These are phyloP conservation scores for Dromas ardeola DNA, from an alignment of 2,113 vertebrate genomes.

Conservation along the genomic window DNA sequence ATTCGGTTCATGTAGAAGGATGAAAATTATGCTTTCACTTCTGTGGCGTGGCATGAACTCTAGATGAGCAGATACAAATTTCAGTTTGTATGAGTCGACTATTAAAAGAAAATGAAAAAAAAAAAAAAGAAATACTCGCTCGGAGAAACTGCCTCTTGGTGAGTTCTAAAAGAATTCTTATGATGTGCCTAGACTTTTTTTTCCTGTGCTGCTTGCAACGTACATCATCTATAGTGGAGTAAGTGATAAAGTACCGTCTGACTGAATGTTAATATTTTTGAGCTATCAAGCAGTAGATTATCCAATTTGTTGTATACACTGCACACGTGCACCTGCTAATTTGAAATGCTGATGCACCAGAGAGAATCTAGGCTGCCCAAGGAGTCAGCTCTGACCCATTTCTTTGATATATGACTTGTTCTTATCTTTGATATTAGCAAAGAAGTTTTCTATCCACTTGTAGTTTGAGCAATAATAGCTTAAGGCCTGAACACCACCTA, in stretches of 20 bases:
- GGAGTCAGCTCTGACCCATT: conserved; percentile 44
- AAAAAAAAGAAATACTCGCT: conserved; percentile 12
- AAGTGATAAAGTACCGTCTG: conserved; percentile 34
- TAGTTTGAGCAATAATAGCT: conserved; percentile 38
- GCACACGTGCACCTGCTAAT: conserved; percentile 43
- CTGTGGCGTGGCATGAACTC: conserved; percentile 54
- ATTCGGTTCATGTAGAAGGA: conserved; percentile 65
- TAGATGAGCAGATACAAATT: conserved; percentile 65
- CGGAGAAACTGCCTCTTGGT: conserved; percentile 23
- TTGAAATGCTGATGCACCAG: conserved; percentile 60
- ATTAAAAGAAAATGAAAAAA: background rate
- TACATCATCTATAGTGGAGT: background rate
- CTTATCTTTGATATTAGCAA: conserved; percentile 21
- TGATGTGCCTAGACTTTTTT: background rate
- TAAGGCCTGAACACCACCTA: conserved; percentile 13
- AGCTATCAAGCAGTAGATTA: conserved; percentile 12
- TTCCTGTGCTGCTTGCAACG: background rate
- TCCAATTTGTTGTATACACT: background rate
- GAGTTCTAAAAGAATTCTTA: conserved; percentile 23
- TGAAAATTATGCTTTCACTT: conserved; percentile 71
- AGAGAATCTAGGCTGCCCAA: conserved; percentile 38
- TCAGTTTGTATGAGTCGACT: conserved; percentile 33
- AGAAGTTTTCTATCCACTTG: conserved; percentile 31
- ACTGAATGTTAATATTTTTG: conserved; percentile 7
- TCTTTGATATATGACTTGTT: conserved; percentile 52